Base-by-base conservation (phyloP, 2,888 invertebrate genomes). In the Camponotus fellah region DNA sequence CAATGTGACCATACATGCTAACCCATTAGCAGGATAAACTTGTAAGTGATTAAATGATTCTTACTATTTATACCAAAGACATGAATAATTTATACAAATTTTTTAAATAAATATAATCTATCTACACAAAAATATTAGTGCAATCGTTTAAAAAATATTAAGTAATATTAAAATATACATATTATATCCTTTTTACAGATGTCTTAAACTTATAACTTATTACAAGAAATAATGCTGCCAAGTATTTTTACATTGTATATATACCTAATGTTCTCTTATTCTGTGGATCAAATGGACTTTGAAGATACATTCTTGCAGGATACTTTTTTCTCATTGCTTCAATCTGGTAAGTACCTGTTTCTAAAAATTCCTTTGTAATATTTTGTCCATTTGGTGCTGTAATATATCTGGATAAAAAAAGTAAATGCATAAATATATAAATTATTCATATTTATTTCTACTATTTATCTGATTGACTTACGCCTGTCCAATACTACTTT, bases 1-100 rank as follows among this genome's bases (percentile, higher is more conserved):
- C 92, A 97, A 96, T 92, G 96, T 99, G 17, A 99, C 99, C 9
- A 98, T 99, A 93, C 99, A 99, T 96, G 99, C 99, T 4, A 99
- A 99, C 96, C 99, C 99, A 21, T 95, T 99, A 91, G 99, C 99
- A 66, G 97, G 96, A 88, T 97, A 93, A 95, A 85, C 17, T 37
- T 37, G 53, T 53, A 46, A 81, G n/a, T 43, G 49, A 77, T 58
- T 34, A 8, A 77, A 53, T 34, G 53, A 66, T 56, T 83, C 2
- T 32, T 60, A 53, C 8, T 46, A 8, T 60, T 34, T 6, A 9
- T 60, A 26, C 2, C 26, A 58, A 6, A 32, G 21, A 60, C 4
- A 60, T 46, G 72, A 80, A 46, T 60, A 72, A 80, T 71, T 77
- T 69, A 34, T 56, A 69, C 0, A 34, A 64, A 21, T 76, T 32